A percentile compares a stretch with the other conserved stretches of the same genome.
These are phyloP conservation scores for Stercorarius parasiticus DNA, from an alignment of 2,113 vertebrate species.

Conservation along the genomic window DNA sequence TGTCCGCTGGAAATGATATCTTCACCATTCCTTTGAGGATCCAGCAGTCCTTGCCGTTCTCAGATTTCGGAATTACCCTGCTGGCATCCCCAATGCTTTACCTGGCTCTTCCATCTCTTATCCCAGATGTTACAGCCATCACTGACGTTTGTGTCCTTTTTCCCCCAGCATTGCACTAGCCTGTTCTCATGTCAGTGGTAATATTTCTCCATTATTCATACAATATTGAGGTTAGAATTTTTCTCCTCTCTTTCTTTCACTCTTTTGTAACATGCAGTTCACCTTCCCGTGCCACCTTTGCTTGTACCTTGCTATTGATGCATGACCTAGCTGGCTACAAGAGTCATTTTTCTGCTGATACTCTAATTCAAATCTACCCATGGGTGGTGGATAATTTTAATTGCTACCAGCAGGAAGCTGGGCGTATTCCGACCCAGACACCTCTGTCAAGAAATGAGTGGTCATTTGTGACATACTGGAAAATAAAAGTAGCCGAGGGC, in stretches of 20 bases:
- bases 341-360: conserved; percentile 28
- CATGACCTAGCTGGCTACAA: conserved; percentile 16
- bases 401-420: conserved; percentile 58
- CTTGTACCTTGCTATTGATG: conserved; percentile 7
- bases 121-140: neutral
- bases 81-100: neutral
- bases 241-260: neutral
- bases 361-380: conserved; percentile 53
- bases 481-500: conserved; percentile 43
- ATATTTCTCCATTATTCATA: neutral
- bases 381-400: conserved; percentile 45
- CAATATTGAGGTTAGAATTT: neutral
- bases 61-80: neutral
- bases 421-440: neutral
- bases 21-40: neutral
- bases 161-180: neutral
- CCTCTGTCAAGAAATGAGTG: conserved; percentile 56
- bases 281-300: conserved; percentile 5
- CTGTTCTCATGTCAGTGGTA: neutral
- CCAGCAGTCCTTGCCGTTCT: neutral
- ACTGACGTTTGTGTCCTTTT: neutral
- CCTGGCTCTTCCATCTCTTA: neutral
- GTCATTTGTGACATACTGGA: conserved; percentile 51
- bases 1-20: neutral
- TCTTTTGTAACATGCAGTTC: neutral